Evolutionary conservation across 2,113 vertebrate species (phyloP).

Genomic region (Sylvia atricapilla): DNA sequence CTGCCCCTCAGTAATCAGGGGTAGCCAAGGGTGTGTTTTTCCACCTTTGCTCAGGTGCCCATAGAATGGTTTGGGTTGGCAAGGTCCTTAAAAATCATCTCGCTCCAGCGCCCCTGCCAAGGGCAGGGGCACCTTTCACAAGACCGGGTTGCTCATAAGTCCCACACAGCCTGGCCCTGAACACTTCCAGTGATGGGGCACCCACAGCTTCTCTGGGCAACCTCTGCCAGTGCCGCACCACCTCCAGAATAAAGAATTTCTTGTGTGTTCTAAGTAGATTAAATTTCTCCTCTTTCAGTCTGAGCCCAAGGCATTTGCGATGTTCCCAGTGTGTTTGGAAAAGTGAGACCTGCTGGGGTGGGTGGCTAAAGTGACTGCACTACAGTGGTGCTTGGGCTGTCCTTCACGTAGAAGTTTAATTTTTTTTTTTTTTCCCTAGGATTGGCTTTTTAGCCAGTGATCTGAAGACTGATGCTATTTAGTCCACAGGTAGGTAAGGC

Average conservation of each 20-base stretch:
- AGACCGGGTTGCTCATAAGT: background rate
- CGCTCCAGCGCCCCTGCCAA: fast-evolving
- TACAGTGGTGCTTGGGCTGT: background rate
- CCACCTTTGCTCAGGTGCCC: background rate
- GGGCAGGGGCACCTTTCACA: background rate
- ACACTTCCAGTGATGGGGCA: background rate
- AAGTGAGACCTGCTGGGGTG: background rate
- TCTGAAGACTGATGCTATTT: background rate
- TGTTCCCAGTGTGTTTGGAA: too few species aligned
- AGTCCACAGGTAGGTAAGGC: background rate
- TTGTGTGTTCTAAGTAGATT: background rate
- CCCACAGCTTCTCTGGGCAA: too few species aligned
- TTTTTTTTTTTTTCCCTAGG: fast-evolving
- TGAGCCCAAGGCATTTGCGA: background rate
- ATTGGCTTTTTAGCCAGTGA: background rate
- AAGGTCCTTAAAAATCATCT: background rate
- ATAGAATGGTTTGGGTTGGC: too few species aligned
- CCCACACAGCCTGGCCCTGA: background rate
- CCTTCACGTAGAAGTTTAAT: background rate
- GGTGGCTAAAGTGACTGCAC: too few species aligned
- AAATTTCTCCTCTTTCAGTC: background rate
- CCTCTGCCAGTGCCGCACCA: background rate
- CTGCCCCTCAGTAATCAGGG: fast-evolving
- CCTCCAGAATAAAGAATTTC: background rate
- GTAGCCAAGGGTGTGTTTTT: background rate